phyloP scores from a whole-genome alignment of 2,888 invertebrate species.

The Perizoma affinitatum region DNA sequence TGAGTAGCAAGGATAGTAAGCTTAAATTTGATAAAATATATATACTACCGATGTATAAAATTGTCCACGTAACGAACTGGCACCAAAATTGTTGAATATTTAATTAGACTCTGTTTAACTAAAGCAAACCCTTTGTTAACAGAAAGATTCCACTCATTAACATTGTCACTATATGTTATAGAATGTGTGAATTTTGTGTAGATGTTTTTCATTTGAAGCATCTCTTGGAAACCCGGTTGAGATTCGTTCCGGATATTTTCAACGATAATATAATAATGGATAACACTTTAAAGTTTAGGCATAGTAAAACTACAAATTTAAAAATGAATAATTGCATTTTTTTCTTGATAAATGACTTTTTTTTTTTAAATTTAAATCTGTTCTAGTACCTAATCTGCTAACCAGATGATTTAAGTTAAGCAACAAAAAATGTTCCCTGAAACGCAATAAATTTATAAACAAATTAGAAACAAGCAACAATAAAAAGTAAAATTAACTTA shows the following conservation, averaged over 20 bases:
- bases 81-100: constrained; percentile 24
- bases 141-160: constrained; percentile 51
- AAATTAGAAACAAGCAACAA: constrained; percentile 47
- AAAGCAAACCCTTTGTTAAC: constrained; percentile 45
- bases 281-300: neutral
- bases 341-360: too few relatives aligned
- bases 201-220: neutral
- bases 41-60: constrained; percentile 5
- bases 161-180: constrained; percentile 38
- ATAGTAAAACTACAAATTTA: too few relatives aligned
- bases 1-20: neutral
- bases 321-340: too few relatives aligned
- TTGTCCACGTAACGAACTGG: constrained; percentile 20
- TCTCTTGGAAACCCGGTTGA: constrained; percentile 3
- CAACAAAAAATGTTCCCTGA: constrained; percentile 17
- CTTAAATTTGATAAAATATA: neutral
- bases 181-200: constrained; percentile 45
- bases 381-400: constrained; percentile 16
- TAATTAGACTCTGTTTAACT: constrained; percentile 26
- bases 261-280: neutral
- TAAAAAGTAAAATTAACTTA: constrained; percentile 49
- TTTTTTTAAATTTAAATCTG: too few relatives aligned
- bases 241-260: neutral
- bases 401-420: constrained; percentile 15
- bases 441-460: constrained; percentile 32